Conservation (phyloP, 2,888 invertebrate genomes). For the Drosophila atroscutellata region DNA sequence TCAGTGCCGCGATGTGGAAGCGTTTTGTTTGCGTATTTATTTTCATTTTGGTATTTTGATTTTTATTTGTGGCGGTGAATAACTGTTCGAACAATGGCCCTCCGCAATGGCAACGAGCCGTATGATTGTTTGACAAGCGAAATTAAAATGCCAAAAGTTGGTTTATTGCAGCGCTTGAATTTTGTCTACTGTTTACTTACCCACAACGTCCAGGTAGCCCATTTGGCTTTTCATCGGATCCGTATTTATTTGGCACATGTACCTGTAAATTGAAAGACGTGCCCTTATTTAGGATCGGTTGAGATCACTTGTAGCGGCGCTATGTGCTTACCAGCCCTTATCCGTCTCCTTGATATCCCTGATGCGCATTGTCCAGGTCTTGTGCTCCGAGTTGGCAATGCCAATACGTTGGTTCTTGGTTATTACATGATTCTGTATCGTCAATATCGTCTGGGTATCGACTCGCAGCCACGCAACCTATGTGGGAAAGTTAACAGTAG, state of each 20-base stretch:
- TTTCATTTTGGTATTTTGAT: not conserved
- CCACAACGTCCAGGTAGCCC: conserved; percentile 94
- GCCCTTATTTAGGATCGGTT: not conserved
- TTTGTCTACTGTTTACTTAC: conserved; percentile 86
- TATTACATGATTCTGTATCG: conserved; percentile 94
- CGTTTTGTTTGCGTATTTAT: conserved; percentile 66
- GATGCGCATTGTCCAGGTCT: conserved; percentile 93
- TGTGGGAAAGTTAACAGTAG: conserved; percentile 27
- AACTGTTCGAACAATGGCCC: conserved; percentile 36
- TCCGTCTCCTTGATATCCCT: conserved; percentile 92
- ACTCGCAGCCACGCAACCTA: conserved; percentile 85
- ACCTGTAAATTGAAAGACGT: conserved; percentile 81
- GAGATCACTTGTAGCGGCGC: not conserved
- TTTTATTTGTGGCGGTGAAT: conserved; percentile 14
- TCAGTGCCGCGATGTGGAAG: conserved; percentile 52
- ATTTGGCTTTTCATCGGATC: conserved; percentile 88
- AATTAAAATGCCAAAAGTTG: conserved; percentile 29
- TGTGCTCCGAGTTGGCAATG: conserved; percentile 91
- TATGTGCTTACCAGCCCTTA: conserved; percentile 87
- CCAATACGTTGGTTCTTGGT: conserved; percentile 95
- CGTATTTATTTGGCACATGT: conserved; percentile 85
- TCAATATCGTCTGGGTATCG: conserved; percentile 95
- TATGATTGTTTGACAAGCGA: conserved; percentile 59
- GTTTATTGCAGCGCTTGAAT: conserved; percentile 3
- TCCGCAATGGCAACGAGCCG: conserved; percentile 43